Evolutionary conservation across 2,797 vertebrate genomes (phyloP).

Genomic region (Melanotaenia maccullochi): DNA sequence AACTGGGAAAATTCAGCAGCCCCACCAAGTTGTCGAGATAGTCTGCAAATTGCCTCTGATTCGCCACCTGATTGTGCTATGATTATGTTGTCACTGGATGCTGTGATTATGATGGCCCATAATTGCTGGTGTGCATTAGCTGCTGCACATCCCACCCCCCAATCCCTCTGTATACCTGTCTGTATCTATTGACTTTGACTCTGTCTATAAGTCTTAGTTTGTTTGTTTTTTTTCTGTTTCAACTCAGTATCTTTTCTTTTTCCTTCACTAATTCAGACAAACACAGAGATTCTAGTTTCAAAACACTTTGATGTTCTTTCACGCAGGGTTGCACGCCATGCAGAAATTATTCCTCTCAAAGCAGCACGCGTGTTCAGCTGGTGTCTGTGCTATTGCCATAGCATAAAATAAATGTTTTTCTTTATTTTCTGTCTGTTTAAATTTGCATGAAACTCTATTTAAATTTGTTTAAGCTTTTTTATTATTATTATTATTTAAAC

Average conservation of each 20-base stretch:
- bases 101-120: slow-evolving; percentile 82
- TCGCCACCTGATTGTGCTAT: slow-evolving; percentile 82
- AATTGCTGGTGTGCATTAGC: slow-evolving; percentile 82
- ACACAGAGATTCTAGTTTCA: slow-evolving; percentile 28
- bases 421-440: background rate
- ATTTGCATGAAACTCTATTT: slow-evolving; percentile 7
- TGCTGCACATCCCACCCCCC: slow-evolving; percentile 57
- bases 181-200: slow-evolving; percentile 60
- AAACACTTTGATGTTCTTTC: slow-evolving; percentile 42
- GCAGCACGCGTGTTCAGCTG: slow-evolving; percentile 15
- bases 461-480: background rate
- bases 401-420: background rate
- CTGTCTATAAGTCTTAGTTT: slow-evolving; percentile 34
- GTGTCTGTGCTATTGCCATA: slow-evolving; percentile 9
- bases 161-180: slow-evolving; percentile 66
- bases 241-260: slow-evolving; percentile 34
- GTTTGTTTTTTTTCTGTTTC: background rate
- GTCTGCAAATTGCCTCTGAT: slow-evolving; percentile 83
- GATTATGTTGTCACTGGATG: slow-evolving; percentile 85
- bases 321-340: slow-evolving; percentile 5
- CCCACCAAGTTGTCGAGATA: slow-evolving; percentile 75
- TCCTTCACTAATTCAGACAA: slow-evolving; percentile 39
- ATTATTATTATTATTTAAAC: background rate
- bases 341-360: slow-evolving; percentile 16
- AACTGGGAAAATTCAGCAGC: slow-evolving; percentile 68